Conservation (phyloP, 2,113 vertebrate species). For the Hymenochirus boettgeri region DNA sequence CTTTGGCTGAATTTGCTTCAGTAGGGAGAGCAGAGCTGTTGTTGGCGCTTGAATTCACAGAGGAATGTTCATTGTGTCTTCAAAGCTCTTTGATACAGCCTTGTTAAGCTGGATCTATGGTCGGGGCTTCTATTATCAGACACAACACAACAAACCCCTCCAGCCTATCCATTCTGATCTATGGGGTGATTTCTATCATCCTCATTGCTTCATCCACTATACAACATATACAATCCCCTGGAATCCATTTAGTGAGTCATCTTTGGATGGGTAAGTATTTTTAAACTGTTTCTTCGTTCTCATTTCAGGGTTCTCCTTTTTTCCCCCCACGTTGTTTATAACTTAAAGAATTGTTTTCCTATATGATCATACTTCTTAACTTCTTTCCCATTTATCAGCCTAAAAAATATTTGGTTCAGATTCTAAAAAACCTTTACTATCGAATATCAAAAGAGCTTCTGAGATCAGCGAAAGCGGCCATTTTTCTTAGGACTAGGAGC, state of each 20-base stretch:
- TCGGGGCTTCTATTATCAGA: slow-evolving; percentile 55
- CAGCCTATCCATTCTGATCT: slow-evolving; percentile 55
- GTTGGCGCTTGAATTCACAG: slow-evolving; percentile 57
- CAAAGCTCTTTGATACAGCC: slow-evolving; percentile 61
- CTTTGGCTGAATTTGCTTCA: slow-evolving; percentile 66
- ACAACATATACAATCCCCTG: slow-evolving; percentile 24
- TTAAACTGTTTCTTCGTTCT: neutral
- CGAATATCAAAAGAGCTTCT: neutral
- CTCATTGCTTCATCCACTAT: slow-evolving; percentile 22
- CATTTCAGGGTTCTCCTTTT: neutral
- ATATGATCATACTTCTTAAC: neutral
- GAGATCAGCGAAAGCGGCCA: no score
- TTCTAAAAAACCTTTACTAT: no score
- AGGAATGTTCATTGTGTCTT: slow-evolving; percentile 71
- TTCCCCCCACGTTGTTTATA: neutral
- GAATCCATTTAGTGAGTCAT: slow-evolving; percentile 30
- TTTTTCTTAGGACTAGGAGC: no score
- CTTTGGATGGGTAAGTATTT: slow-evolving; percentile 3
- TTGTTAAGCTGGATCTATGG: slow-evolving; percentile 54
- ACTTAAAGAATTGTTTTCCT: neutral
- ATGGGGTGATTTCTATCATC: slow-evolving; percentile 39
- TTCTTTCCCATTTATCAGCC: neutral
- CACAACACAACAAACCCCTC: slow-evolving; percentile 50
- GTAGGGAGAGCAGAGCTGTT: slow-evolving; percentile 63
- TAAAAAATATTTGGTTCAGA: neutral